phyloP scores from a whole-genome alignment of 1,140 invertebrate species.

The Bombus vancouverensis region DNA sequence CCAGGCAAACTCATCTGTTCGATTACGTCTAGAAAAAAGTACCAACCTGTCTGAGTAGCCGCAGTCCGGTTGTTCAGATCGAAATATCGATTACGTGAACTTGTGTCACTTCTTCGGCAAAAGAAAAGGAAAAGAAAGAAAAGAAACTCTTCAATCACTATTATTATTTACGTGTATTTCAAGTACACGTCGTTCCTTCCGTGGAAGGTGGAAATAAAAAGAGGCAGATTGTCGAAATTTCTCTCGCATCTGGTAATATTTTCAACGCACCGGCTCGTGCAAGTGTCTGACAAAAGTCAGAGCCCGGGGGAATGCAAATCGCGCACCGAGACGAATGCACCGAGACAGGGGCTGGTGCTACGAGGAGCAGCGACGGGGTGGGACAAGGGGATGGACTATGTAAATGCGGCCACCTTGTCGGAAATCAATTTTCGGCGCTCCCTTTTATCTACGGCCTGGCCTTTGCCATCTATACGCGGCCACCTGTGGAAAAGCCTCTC shows the following conservation, averaged over 20 bases:
- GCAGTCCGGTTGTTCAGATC: too few relatives aligned
- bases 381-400: conserved; percentile 11
- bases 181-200: too few relatives aligned
- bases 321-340: conserved; percentile 17
- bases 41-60: too few relatives aligned
- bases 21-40: too few relatives aligned
- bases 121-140: accelerated
- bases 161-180: too few relatives aligned
- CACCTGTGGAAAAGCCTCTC: conserved; percentile 43
- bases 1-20: too few relatives aligned
- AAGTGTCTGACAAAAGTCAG: conserved; percentile 39
- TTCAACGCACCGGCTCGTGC: neutral
- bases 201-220: too few relatives aligned
- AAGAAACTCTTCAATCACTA: too few relatives aligned
- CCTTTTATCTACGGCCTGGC: conserved; percentile 35
- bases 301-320: conserved; percentile 21
- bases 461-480: neutral
- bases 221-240: neutral
- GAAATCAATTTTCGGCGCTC: conserved; percentile 53
- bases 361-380: neutral
- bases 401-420: conserved; percentile 54
- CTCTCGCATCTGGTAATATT: neutral
- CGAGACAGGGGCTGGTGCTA: neutral
- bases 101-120: too few relatives aligned
- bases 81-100: too few relatives aligned